phyloP scores from a whole-genome alignment of 2,888 invertebrate genomes.

The Pyrrhia umbra region DNA sequence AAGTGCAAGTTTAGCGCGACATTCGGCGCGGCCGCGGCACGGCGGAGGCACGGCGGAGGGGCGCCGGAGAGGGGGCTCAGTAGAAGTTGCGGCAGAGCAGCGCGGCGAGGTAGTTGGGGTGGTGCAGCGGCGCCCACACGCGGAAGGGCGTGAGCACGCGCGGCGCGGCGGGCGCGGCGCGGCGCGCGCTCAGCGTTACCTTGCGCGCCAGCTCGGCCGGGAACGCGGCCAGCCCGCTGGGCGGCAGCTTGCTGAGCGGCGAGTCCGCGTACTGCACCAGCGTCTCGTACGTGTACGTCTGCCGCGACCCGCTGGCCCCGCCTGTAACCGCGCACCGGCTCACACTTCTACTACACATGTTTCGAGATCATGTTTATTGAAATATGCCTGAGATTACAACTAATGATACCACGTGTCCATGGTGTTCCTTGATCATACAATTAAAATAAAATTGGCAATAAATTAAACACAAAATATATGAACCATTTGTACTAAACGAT shows the following conservation, averaged over 20 bases:
- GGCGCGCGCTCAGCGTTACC: slow-evolving; percentile 80
- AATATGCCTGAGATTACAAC: too few species aligned
- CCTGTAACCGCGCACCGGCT: slow-evolving; percentile 56
- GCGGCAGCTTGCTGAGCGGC: slow-evolving; percentile 89
- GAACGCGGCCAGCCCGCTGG: slow-evolving; percentile 85
- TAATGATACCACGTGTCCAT: too few species aligned
- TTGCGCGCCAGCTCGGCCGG: slow-evolving; percentile 89
- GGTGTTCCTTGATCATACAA: too few species aligned
- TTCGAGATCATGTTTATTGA: too few species aligned
- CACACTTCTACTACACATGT: not conserved
- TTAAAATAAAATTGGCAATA: too few species aligned
- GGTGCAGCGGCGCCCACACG: slow-evolving; percentile 78
- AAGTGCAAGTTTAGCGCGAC: slow-evolving; percentile 1
- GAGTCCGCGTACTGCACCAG: slow-evolving; percentile 89
- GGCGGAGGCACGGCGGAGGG: slow-evolving; percentile 34
- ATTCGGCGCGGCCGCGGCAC: not conserved
- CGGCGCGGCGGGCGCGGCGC: slow-evolving; percentile 58
- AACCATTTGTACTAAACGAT: too few species aligned
- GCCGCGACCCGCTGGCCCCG: slow-evolving; percentile 79
- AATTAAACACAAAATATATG: too few species aligned
- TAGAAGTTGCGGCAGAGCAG: slow-evolving; percentile 87
- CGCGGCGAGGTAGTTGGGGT: slow-evolving; percentile 86
- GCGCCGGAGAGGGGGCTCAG: slow-evolving; percentile 65
- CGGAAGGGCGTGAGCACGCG: slow-evolving; percentile 64
- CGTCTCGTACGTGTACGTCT: slow-evolving; percentile 88